These are phyloP conservation scores for Lophius americanus DNA, from an alignment of 2,797 vertebrate genomes.

Conservation along the genomic window DNA sequence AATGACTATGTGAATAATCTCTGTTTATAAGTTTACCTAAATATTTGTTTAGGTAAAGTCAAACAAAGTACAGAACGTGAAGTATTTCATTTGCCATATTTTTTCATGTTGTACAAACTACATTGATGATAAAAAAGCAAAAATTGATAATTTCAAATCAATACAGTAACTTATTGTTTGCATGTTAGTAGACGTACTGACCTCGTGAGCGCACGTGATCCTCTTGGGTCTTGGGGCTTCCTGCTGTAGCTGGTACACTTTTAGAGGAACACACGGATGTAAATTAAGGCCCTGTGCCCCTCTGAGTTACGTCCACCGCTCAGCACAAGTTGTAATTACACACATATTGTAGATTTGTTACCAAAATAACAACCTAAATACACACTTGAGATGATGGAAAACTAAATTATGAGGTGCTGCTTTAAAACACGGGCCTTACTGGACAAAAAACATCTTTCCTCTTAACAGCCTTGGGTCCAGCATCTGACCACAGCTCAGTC, in stretches of 20 bases:
- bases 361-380: conserved; percentile 27
- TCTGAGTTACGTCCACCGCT: conserved; percentile 22
- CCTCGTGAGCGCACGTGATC: conserved; percentile 94
- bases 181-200: conserved; percentile 76
- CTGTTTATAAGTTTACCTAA: too few relatives aligned
- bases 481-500: conserved; percentile 18
- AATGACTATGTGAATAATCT: background rate
- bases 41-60: background rate
- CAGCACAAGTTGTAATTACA: conserved; percentile 34
- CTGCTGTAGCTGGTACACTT: conserved; percentile 99
- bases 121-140: conserved; percentile 1
- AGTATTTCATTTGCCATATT: background rate
- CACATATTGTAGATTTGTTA: conserved; percentile 18
- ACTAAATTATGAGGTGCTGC: conserved; percentile 12
- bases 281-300: conserved; percentile 31
- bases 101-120: background rate
- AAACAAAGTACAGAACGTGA: background rate
- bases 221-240: conserved; percentile 96
- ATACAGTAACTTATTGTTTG: background rate
- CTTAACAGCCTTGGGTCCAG: conserved; percentile 15
- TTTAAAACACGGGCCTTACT: conserved; percentile 13
- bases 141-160: background rate
- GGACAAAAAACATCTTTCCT: conserved; percentile 17
- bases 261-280: conserved; percentile 62
- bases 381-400: conserved; percentile 18